These are phyloP conservation scores for Monomorium pharaonis DNA, from an alignment of 1,140 invertebrate species.

Conservation along the genomic window DNA sequence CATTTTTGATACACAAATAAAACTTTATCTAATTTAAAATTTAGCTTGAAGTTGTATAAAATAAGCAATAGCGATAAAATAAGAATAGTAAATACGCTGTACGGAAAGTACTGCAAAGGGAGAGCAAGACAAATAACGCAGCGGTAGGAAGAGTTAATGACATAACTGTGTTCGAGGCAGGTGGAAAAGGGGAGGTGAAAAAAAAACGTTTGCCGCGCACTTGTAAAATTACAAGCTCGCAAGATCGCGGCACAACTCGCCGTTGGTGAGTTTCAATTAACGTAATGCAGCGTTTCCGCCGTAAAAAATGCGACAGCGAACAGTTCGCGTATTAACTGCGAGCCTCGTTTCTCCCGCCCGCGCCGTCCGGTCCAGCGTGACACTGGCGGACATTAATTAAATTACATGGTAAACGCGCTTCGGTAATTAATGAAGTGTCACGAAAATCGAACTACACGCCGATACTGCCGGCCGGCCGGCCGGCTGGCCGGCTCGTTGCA, in stretches of 20 bases:
- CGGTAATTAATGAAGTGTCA: constrained; percentile 73
- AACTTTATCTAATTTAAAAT: constrained; percentile 2
- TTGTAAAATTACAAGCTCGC: constrained; percentile 46
- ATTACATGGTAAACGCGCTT: constrained; percentile 66
- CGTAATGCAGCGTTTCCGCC: constrained; percentile 31
- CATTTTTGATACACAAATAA: background rate
- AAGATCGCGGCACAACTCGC: constrained; percentile 26
- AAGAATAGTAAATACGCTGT: background rate
- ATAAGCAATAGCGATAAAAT: background rate
- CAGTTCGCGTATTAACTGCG: constrained; percentile 61
- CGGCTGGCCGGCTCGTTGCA: constrained; percentile 14
- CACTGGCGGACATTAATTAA: constrained; percentile 67
- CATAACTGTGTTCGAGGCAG: background rate
- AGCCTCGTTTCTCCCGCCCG: background rate
- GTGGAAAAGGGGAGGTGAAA: background rate
- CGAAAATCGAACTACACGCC: constrained; percentile 67
- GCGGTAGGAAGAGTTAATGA: constrained; percentile 29
- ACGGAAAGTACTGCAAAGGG: background rate
- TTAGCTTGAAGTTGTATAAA: background rate
- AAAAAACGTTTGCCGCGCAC: constrained; percentile 1
- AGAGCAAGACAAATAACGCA: background rate
- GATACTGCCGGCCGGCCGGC: constrained; percentile 14
- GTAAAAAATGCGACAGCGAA: constrained; percentile 35
- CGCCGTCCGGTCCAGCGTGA: background rate
- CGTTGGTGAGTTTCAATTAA: constrained; percentile 55